These are phyloP conservation scores for Mantis religiosa DNA, from an alignment of 2,888 invertebrate genomes.

Conservation along the genomic window DNA sequence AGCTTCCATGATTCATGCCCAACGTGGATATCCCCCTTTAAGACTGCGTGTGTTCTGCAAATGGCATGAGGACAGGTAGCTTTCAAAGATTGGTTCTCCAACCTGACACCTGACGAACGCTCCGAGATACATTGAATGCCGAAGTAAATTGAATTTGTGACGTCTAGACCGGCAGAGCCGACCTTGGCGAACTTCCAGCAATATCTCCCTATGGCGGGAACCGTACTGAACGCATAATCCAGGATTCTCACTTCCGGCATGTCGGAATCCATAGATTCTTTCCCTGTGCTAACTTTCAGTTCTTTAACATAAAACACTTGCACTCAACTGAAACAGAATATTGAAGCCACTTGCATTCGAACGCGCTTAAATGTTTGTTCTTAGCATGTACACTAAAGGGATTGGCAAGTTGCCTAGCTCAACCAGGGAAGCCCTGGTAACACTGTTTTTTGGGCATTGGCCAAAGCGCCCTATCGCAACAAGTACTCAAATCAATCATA, in stretches of 20 bases:
- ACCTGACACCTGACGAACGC: neutral
- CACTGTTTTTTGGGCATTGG: neutral
- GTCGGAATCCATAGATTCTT: neutral
- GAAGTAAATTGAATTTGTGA: neutral
- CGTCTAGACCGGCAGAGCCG: neutral
- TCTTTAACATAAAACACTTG: neutral
- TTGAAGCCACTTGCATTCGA: neutral
- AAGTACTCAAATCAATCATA: neutral
- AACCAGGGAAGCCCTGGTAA: neutral
- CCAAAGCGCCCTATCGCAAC: neutral
- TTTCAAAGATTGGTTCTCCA: neutral
- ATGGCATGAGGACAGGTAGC: neutral
- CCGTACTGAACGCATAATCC: neutral
- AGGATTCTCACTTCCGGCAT: neutral
- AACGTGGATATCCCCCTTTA: no score
- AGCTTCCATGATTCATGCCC: no score
- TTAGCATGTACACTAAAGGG: neutral
- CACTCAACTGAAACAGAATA: neutral
- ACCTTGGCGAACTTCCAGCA: neutral
- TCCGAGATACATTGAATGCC: neutral
- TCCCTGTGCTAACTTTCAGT: neutral
- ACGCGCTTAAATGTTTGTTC: neutral
- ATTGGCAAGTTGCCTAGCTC: neutral
- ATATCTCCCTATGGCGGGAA: neutral
- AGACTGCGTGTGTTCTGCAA: neutral